These are phyloP conservation scores for Tanypteryx hageni DNA, from an alignment of 2,888 invertebrate genomes.

Conservation along the genomic window DNA sequence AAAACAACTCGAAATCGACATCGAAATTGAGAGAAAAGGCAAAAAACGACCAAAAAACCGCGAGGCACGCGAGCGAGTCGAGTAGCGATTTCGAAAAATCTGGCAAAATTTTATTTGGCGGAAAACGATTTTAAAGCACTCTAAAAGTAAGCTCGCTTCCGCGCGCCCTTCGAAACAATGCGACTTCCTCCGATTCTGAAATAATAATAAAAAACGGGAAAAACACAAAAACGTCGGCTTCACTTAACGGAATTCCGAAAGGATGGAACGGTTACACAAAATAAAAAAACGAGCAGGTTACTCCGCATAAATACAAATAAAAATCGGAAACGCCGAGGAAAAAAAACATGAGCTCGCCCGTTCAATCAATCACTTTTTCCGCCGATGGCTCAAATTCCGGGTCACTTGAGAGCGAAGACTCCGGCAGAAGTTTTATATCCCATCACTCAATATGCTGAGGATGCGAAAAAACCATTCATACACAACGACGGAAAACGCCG, in stretches of 20 bases:
- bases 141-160: background rate
- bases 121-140: background rate
- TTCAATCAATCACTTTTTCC: conserved; percentile 32
- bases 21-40: too few relatives aligned
- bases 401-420: background rate
- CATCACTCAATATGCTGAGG: background rate
- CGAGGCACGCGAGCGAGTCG: too few relatives aligned
- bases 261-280: background rate
- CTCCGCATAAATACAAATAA: background rate
- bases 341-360: background rate
- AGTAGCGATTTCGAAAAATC: too few relatives aligned
- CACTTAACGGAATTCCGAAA: background rate
- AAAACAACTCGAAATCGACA: too few relatives aligned
- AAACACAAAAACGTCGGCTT: background rate
- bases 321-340: too few relatives aligned
- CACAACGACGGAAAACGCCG: background rate
- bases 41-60: too few relatives aligned
- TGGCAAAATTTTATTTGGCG: too few relatives aligned
- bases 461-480: conserved; percentile 11
- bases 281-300: background rate
- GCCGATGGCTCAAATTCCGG: conserved; percentile 6
- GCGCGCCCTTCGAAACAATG: background rate
- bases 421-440: background rate
- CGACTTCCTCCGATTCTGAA: background rate
- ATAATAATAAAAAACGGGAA: background rate